Evolutionary conservation across 2,888 invertebrate genomes (phyloP), one percentile per base, ranked within the genome.

Genomic region (Ennomos erosarius): DNA sequence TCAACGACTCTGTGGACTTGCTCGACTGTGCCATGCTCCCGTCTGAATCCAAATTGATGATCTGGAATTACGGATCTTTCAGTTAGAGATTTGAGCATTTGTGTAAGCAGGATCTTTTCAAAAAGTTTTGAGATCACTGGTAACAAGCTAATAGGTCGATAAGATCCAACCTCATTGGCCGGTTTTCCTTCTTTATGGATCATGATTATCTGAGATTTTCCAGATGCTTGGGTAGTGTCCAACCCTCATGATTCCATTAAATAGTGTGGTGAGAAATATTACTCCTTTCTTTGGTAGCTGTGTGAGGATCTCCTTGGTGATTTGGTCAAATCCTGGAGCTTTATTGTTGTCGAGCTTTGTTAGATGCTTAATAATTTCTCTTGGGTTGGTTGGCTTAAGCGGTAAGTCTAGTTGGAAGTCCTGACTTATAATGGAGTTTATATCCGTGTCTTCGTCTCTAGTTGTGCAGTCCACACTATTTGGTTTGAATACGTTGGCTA

Each of bases 171-270:
- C 13, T 40, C 40, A 13, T 40, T 40, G 8, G 12, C 40, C 5
- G 40, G 40, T 13, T 40, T 40, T 8, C 40, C 40, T 13, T 40
- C 12, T 13, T 34, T 47, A 36, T 53, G 33, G 16, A 36, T 36
- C 11, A 36, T 46, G 60, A 48, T 55, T 47, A 40, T 40, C 13
- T 40, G 40, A 5, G 13, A 13, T 9, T 40, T 40, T 40, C 40
- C 40, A 40, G 3, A 8, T 12, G 12, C 8, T n/a, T 6, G 40
- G 40, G 40, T 9, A 40, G 13, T 40, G 13, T 12, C 8, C 9
- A 1, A 12, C 13, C 10, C 45, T 12, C 11, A 45, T 4, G 5
- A 34, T 11, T 34, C 9, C n/a, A 35, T 34, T 45, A 45, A 34
- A 40, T 10, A 40, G 11, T 11, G 10, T 40, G 8, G 45, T 10